Evolutionary conservation across 2,113 vertebrate species (phyloP), one percentile per base, ranked within the genome.

Genomic region (Spermophilus dauricus): DNA sequence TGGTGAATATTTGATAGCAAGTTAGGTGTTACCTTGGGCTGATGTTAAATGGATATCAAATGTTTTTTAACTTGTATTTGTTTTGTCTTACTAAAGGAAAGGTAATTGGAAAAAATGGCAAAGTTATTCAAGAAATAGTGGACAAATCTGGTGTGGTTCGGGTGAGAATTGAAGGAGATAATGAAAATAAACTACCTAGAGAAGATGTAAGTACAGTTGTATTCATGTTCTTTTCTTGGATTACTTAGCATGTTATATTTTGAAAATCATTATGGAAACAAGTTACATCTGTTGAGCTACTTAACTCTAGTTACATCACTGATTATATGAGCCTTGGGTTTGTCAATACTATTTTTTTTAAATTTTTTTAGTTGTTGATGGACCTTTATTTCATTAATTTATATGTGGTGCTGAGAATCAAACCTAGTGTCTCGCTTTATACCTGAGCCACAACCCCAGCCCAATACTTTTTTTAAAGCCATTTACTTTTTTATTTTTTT

Each of bases 91-190:
- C 98, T 98, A 97, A 99, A 99, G 99, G 99, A 98, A 99, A 99
- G 98, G 99, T 99, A 93, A 99, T 99, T 99, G 99, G 99, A 85
- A 99, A 99, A 99, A 99, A 99, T 98, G 99, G 99, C 97, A 99
- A 99, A 98, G 99, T 99, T 89, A 99, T 99, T 98, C 99, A 99
- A 95, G 99, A 99, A 98, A 99, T 99, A 96, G 99, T 99, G 96
- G 99, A 99, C 97, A 99, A 99, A 97, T 99, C 99, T 97, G 99
- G 99, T 98, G 99, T 99, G 86, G 99, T 99, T 98, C 98, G 99
- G 97, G 99, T 99, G 97, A 98, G 99, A 98, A 99, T 99, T 98
- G 99, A 99, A 99, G 99, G 99, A 96, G 99, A 99, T 96, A 99
- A 99, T 97, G 99, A 99, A 98, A 99, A 99, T 96, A 99, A 99